These are phyloP conservation scores for Osmoderma eremita DNA, from an alignment of 2,888 invertebrate species.

Conservation along the genomic window DNA sequence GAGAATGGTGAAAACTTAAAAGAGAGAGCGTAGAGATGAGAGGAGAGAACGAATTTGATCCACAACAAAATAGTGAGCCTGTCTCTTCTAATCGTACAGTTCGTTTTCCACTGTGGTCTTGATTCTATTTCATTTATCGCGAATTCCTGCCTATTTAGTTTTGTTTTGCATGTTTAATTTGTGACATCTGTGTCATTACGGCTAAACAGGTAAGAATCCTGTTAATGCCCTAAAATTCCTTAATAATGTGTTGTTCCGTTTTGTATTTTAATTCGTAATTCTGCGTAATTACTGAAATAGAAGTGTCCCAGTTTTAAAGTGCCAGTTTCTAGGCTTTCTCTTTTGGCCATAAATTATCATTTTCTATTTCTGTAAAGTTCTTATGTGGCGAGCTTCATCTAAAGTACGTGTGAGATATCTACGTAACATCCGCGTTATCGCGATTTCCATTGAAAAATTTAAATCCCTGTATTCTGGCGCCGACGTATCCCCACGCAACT, in stretches of 20 bases:
- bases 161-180: slow-evolving; percentile 60
- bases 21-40: slow-evolving; percentile 64
- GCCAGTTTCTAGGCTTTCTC: slow-evolving; percentile 46
- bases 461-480: slow-evolving; percentile 54
- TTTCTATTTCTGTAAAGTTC: slow-evolving; percentile 44
- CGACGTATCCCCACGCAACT: slow-evolving; percentile 56
- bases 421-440: slow-evolving; percentile 39
- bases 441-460: slow-evolving; percentile 46
- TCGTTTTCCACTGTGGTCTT: slow-evolving; percentile 63
- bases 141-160: slow-evolving; percentile 56
- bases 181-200: slow-evolving; percentile 56
- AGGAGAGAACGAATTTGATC: slow-evolving; percentile 66
- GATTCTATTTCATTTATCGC: slow-evolving; percentile 59
- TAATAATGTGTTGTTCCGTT: slow-evolving; percentile 38
- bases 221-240: slow-evolving; percentile 54
- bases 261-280: slow-evolving; percentile 41
- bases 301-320: slow-evolving; percentile 50
- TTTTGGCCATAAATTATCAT: slow-evolving; percentile 45
- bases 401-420: slow-evolving; percentile 36
- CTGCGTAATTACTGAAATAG: slow-evolving; percentile 51
- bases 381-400: slow-evolving; percentile 36
- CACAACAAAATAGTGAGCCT: slow-evolving; percentile 66
- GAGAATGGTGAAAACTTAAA: slow-evolving; percentile 65
- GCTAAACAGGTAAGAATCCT: slow-evolving; percentile 62
- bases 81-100: slow-evolving; percentile 64